These are phyloP conservation scores for Oscheius sp. DNA, from an alignment of 1,140 invertebrate genomes.

Conservation along the genomic window DNA sequence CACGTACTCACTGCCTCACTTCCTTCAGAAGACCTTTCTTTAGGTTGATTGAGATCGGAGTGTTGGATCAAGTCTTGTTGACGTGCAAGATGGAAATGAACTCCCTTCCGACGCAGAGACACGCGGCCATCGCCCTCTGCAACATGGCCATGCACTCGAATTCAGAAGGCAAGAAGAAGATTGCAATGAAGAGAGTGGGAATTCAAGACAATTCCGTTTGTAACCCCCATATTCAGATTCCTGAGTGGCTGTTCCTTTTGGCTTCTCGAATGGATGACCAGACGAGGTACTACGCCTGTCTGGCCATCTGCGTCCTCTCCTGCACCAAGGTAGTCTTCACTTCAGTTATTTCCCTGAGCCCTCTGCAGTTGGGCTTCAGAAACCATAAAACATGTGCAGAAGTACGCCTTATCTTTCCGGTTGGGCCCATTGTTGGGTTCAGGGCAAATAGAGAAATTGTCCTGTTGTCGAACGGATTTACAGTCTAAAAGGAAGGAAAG, in stretches of 20 bases:
- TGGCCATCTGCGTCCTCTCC: constrained; percentile 91
- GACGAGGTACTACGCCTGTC: constrained; percentile 82
- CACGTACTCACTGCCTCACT: no score
- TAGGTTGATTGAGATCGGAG: constrained; percentile 64
- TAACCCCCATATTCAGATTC: constrained; percentile 67
- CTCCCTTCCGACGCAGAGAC: constrained; percentile 71
- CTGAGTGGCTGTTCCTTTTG: constrained; percentile 94
- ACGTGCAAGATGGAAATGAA: constrained; percentile 74
- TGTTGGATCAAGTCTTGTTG: constrained; percentile 76
- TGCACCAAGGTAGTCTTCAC: constrained; percentile 93
- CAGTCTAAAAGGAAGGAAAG: no score
- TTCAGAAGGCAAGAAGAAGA: constrained; percentile 91
- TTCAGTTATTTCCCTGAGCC: no score
- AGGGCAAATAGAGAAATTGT: no score
- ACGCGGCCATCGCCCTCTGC: constrained; percentile 90
- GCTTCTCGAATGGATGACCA: constrained; percentile 95
- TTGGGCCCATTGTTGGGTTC: no score
- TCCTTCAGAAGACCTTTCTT: constrained; percentile 63
- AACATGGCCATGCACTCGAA: constrained; percentile 95
- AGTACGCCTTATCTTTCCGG: no score
- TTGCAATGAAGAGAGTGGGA: constrained; percentile 76
- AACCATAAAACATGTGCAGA: no score
- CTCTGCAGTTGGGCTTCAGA: no score
- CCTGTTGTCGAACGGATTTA: no score
- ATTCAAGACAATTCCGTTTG: not conserved